Evolutionary conservation across 1,140 invertebrate species (phyloP), one percentile per base, ranked within the genome.

Genomic region (Dufourea novaeangliae): DNA sequence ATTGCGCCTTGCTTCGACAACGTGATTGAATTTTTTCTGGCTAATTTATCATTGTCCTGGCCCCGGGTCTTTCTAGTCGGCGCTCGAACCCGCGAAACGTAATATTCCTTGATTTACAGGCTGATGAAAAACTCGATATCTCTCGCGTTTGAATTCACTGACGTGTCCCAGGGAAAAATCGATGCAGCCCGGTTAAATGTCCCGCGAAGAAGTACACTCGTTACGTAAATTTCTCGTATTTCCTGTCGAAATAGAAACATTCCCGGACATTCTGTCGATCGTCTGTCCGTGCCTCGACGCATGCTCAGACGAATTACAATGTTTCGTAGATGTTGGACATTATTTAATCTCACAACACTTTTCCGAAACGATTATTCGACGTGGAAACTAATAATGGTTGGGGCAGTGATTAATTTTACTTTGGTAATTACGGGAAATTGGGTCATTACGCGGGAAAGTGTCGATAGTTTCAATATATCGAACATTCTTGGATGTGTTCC

Each of bases 181-280:
- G n/a, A 75, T 75, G 57, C 34, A 56, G n/a, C 39, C 2, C 4
- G n/a, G 39, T 14, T 56, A 29, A 67, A 54, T 68, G 34, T 44
- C 37, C 64, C 64, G 17, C 64, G 46, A 68, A 75, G 29, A 29
- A 52, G 52, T 61, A 20, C n/a, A n/a, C 17, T 11, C 17, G 39
- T 29, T 17, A 32, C 27, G 41, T 22, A 5, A 7, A 22, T 11
- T 20, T n/a, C 1, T 32, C 69, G 57, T 61, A 32, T 62, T 71
- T 34, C 67, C 61, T 71, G n/a, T n/a, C n/a, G n/a, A 50, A 29
- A 4, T 29, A 62, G 57, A 68, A 68, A 75, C 67, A 75, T 68
- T 44, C 52, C 29, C 44, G 27, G 37, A 34, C 25, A 20, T 27
- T 20, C 25, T 5, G 12, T 2, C n/a, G n/a, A n/a, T n/a, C n/a